phyloP scores from a whole-genome alignment of 2,797 vertebrate genomes.

The Hippoglossus hippoglossus region DNA sequence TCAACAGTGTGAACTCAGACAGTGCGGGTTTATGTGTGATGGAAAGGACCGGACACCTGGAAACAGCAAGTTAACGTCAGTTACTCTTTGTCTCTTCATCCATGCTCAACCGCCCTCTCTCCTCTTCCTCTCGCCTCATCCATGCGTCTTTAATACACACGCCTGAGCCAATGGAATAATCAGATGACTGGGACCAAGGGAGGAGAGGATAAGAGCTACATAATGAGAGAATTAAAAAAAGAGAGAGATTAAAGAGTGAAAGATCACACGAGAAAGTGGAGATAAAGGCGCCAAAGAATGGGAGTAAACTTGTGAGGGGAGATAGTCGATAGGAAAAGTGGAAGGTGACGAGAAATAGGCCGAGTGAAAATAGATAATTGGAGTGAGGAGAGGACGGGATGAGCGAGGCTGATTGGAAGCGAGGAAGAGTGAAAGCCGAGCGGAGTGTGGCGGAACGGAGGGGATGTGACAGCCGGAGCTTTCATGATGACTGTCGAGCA shows the following conservation, averaged over 20 bases:
- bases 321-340: conserved; percentile 11
- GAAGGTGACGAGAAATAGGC: background rate
- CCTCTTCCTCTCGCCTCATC: no score
- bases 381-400: conserved; percentile 38
- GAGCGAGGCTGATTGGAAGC: conserved; percentile 29
- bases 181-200: conserved; percentile 3
- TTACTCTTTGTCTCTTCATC: no score
- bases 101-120: no score
- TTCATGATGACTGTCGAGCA: conserved; percentile 61
- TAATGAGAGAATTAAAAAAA: conserved; percentile 8
- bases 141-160: background rate
- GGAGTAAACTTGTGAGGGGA: conserved; percentile 10
- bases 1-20: no score
- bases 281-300: conserved; percentile 19
- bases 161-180: conserved; percentile 39
- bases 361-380: conserved; percentile 52
- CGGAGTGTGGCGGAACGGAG: conserved; percentile 49
- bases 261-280: no score
- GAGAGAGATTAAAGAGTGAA: conserved; percentile 22
- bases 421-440: conserved; percentile 35
- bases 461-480: conserved; percentile 56
- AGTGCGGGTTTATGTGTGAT: no score
- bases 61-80: no score
- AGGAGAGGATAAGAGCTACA: conserved; percentile 9
- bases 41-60: no score